Percentiles rank a stretch among this genome's conserved stretches.
Evolutionary conservation across 2,888 invertebrate species (phyloP).

Genomic region (Leucania comma): DNA sequence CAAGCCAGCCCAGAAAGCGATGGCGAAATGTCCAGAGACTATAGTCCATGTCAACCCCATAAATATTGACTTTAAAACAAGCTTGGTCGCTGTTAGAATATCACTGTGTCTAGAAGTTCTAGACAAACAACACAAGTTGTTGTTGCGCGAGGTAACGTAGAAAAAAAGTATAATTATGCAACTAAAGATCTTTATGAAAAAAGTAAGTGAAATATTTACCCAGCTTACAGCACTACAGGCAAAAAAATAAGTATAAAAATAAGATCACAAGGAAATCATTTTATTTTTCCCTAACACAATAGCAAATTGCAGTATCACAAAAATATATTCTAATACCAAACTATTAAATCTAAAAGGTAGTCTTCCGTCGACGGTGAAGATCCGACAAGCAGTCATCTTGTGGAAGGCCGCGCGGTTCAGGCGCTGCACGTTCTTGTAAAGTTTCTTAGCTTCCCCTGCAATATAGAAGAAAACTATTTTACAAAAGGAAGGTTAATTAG

Average conservation of each 20-base stretch:
- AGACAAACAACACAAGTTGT: too few species aligned
- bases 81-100: too few species aligned
- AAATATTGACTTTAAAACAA: too few species aligned
- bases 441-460: slow-evolving; percentile 33
- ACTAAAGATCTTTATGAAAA: too few species aligned
- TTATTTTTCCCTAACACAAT: neutral
- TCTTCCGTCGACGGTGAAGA: slow-evolving; percentile 17
- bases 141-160: too few species aligned
- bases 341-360: slow-evolving; percentile 25
- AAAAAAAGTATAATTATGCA: too few species aligned
- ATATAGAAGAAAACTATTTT: neutral
- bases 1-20: neutral
- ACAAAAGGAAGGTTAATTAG: neutral
- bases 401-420: slow-evolving; percentile 27
- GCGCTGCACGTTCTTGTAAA: slow-evolving; percentile 37
- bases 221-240: neutral
- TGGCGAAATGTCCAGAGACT: neutral
- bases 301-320: slow-evolving; percentile 31
- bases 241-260: neutral
- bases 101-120: too few species aligned
- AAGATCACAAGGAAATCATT: neutral
- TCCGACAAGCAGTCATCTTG: slow-evolving; percentile 31
- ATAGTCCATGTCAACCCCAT: too few species aligned
- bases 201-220: too few species aligned
- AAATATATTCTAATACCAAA: slow-evolving; percentile 31